Evolutionary conservation across 2,888 invertebrate genomes (phyloP).

Genomic region (Caenorhabditis virilis): DNA sequence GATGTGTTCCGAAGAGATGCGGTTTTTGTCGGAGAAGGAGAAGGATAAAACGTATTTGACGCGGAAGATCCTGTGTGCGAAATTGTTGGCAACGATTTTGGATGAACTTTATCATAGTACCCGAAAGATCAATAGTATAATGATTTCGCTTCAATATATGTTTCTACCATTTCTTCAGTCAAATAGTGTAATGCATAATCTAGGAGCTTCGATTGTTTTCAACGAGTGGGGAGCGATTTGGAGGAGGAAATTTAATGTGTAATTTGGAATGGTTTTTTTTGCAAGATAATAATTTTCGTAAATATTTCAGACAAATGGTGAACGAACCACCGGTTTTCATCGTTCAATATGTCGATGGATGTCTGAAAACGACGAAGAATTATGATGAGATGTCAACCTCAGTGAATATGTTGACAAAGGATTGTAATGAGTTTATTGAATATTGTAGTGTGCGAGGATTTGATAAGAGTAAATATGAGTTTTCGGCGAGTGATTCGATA

Average conservation of each 20-base stretch:
- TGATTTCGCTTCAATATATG: constrained; percentile 48
- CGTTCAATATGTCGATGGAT: constrained; percentile 25
- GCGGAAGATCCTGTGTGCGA: constrained; percentile 59
- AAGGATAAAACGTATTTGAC: constrained; percentile 55
- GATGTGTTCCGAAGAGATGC: constrained; percentile 53
- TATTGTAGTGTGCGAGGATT: constrained; percentile 58
- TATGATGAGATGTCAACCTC: constrained; percentile 24
- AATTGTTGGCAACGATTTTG: constrained; percentile 60
- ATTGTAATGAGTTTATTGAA: constrained; percentile 62
- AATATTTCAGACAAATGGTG: constrained; percentile 9
- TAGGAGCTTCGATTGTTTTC: constrained; percentile 55
- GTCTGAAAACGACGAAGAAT: constrained; percentile 10
- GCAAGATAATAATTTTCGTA: not conserved
- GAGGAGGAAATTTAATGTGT: constrained; percentile 9
- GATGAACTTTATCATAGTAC: constrained; percentile 35
- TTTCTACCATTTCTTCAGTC: constrained; percentile 57
- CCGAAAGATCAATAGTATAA: no score
- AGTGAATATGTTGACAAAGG: constrained; percentile 42
- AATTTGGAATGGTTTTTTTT: not conserved
- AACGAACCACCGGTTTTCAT: constrained; percentile 36
- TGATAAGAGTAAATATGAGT: constrained; percentile 9
- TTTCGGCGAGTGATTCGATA: constrained; percentile 4
- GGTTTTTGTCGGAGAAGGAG: constrained; percentile 42
- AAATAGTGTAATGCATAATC: constrained; percentile 52
- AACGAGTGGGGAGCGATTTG: constrained; percentile 55